Percentiles rank a stretch among this genome's conserved stretches.
These are phyloP conservation scores for Physella acuta DNA, from an alignment of 1,140 invertebrate genomes.

Conservation along the genomic window DNA sequence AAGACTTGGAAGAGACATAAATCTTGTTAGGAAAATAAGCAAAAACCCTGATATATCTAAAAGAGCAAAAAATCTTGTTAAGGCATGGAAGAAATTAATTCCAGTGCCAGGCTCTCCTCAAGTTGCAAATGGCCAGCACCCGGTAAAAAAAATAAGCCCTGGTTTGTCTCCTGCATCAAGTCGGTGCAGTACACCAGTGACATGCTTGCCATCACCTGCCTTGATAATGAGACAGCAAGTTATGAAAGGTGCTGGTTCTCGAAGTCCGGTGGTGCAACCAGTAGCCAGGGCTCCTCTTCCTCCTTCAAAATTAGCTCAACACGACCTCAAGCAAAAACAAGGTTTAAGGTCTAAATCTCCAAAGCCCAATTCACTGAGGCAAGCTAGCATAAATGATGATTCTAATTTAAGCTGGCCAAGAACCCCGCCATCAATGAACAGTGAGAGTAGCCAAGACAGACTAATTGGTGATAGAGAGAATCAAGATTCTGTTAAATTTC, in stretches of 20 bases:
- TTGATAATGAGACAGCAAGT: slow-evolving; percentile 2
- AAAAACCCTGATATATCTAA: slow-evolving; percentile 18
- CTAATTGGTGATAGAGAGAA: slow-evolving; percentile 20
- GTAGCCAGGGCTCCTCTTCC: not conserved
- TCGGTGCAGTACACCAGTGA: not conserved
- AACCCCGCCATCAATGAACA: slow-evolving; percentile 9
- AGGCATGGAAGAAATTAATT: slow-evolving; percentile 23
- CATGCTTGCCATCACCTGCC: slow-evolving; percentile 20
- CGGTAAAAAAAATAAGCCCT: slow-evolving; percentile 12
- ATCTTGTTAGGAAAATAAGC: slow-evolving; percentile 21
- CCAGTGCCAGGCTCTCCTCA: slow-evolving; percentile 11
- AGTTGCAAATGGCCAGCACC: slow-evolving; percentile 24
- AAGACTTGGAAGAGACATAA: slow-evolving; percentile 22
- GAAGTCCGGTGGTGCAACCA: slow-evolving; percentile 11
- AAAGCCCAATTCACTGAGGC: not conserved
- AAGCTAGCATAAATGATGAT: slow-evolving; percentile 16
- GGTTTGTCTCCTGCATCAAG: slow-evolving; percentile 11
- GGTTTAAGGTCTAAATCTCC: slow-evolving; percentile 4
- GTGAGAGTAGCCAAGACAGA: slow-evolving; percentile 29
- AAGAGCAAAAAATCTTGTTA: slow-evolving; percentile 20
- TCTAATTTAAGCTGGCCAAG: slow-evolving; percentile 27
- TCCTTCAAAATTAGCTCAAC: not conserved
- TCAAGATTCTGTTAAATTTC: slow-evolving; percentile 20
- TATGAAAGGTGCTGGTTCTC: not conserved
- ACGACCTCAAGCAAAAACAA: not conserved